A percentile compares a stretch with the other conserved stretches of the same genome.
Conservation (phyloP, 2,888 invertebrate genomes). For the Lasioglossum pauxillum region DNA sequence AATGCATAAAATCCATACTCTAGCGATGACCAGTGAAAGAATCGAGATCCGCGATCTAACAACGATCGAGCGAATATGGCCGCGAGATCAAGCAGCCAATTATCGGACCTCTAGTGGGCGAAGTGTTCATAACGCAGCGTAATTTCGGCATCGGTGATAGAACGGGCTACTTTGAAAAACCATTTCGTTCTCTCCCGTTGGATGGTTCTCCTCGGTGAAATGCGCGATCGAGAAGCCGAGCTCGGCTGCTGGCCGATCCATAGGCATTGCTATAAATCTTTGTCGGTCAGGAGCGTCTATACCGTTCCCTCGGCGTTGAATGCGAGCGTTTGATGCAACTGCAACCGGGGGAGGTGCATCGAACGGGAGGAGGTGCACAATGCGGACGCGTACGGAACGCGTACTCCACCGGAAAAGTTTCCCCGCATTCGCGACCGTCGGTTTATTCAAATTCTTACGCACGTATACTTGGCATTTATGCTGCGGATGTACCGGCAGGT, state of each 20-base stretch:
- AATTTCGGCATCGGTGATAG: neutral
- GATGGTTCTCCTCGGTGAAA: constrained; percentile 7
- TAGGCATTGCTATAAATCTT: constrained; percentile 41
- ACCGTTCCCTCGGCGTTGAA: constrained; percentile 26
- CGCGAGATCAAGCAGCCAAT: neutral
- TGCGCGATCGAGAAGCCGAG: constrained; percentile 4
- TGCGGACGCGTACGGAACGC: constrained; percentile 13
- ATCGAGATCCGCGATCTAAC: neutral
- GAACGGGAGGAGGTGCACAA: constrained; percentile 16
- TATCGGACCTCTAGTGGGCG: neutral
- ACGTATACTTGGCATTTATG: constrained; percentile 45
- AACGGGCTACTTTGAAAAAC: neutral
- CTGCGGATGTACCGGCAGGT: constrained; percentile 5
- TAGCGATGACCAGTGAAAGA: too few species aligned
- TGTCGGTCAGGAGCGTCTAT: constrained; percentile 18
- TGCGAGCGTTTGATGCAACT: constrained; percentile 38
- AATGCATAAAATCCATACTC: too few species aligned
- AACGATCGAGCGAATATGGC: neutral
- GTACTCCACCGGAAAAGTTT: constrained; percentile 17
- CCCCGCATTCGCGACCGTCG: constrained; percentile 32
- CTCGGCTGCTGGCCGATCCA: constrained; percentile 19
- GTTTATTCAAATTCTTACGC: constrained; percentile 57
- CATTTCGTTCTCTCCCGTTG: neutral
- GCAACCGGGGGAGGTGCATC: constrained; percentile 18
- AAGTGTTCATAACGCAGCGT: neutral